These are phyloP conservation scores for Adelognathus sp. DNA, from an alignment of 2,888 invertebrate genomes.

Conservation along the genomic window DNA sequence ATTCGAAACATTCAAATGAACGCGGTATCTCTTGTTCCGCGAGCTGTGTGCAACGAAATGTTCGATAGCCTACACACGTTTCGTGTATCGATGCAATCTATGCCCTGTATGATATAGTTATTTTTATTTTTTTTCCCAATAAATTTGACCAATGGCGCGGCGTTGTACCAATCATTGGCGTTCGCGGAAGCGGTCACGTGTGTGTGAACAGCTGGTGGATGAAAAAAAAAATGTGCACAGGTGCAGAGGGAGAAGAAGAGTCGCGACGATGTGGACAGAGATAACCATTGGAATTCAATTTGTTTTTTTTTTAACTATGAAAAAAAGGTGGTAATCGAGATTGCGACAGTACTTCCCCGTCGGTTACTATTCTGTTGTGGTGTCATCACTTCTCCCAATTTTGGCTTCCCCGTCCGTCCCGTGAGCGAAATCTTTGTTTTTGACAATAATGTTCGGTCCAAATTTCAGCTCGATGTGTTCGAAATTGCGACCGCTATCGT, in stretches of 20 bases:
- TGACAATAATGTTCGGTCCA: too few species aligned
- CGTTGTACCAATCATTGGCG: background rate
- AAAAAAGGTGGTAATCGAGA: too few species aligned
- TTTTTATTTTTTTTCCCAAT: slow-evolving; percentile 19
- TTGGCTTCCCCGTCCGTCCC: too few species aligned
- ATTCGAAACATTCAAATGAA: slow-evolving; percentile 20
- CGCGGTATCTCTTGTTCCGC: background rate
- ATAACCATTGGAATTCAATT: slow-evolving; percentile 35
- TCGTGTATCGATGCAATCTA: slow-evolving; percentile 14
- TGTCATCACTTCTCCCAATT: too few species aligned
- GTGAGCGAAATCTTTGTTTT: too few species aligned
- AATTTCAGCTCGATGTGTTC: too few species aligned
- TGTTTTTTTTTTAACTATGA: slow-evolving; percentile 17
- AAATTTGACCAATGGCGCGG: slow-evolving; percentile 11
- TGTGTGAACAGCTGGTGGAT: background rate
- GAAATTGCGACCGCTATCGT: too few species aligned
- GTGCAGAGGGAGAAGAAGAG: background rate
- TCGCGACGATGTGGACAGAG: background rate
- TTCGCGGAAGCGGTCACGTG: background rate
- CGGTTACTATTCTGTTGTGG: too few species aligned
- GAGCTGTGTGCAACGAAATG: background rate
- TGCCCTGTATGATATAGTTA: background rate
- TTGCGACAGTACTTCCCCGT: too few species aligned
- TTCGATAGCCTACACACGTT: background rate
- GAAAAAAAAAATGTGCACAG: background rate